Base-by-base conservation (phyloP, 2,888 invertebrate species). In the Lasioglossum lativentre region DNA sequence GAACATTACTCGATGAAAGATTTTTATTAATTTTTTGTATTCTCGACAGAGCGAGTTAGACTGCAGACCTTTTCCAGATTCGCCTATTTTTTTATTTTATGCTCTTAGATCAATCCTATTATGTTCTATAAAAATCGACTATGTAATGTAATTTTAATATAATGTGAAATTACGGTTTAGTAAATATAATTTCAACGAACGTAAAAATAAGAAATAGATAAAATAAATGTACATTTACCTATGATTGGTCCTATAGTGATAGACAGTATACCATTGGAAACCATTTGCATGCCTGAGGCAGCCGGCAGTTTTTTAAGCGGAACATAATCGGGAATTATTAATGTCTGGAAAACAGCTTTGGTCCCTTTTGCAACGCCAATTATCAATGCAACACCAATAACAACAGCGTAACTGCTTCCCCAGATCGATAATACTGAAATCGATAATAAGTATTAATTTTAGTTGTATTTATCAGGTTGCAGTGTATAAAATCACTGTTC, bases 311-410 rank as follows among this genome's bases (percentile, higher is more conserved):
- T 97, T 93, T 97, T 97, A 88, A 96, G 94, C 0, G 97, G 97
- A 88, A 97, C 97, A 91, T 97, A 97, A 95, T 97, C 97, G 0
- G 97, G 97, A 91, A 97, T 97, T 27, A 97, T 97, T 19, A 97
- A 96, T 34, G 97, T 97, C 93, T 97, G 97, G 95, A 97, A 97
- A 91, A 97, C 97, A 73, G 98, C 96, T 42, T 97, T 97, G 93
- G 97, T 97, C 83, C 98, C 98, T 86, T 98, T 96, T 94, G 97
- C 97, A 95, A 98, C 97, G 27, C 98, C 98, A 93, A 97, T 97
- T 77, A 98, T 96, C 0, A 97, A 96, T 80, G 97, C 95, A 96
- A 97, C 97, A 5, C 97, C 90, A 96, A 97, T 96, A 4, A 98
- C 95, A 59, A 96, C 96, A 10, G 96, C 96, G 96, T 97, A 97